Evolutionary conservation across 2,797 vertebrate species (phyloP).

Genomic region (Botia almorhae): DNA sequence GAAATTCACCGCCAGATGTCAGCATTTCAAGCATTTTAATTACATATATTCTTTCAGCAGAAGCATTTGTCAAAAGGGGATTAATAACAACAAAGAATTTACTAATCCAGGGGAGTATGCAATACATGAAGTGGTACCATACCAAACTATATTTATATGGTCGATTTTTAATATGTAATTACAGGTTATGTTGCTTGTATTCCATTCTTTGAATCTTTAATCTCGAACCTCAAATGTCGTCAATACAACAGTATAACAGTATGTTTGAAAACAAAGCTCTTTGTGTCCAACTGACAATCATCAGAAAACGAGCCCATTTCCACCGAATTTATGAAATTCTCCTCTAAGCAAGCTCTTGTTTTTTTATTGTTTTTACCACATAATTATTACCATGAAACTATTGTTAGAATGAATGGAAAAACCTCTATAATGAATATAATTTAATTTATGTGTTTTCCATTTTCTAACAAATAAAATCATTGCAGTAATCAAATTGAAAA

Average conservation of each 20-base stretch:
- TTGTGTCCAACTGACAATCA: background rate
- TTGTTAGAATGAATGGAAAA: background rate
- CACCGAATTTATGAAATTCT: background rate
- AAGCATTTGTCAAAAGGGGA: background rate
- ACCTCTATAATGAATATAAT: background rate
- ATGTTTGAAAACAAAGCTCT: background rate
- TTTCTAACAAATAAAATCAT: background rate
- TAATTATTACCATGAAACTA: background rate
- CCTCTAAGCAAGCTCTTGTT: background rate
- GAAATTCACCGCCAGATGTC: slow-evolving; percentile 30
- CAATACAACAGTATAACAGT: too few species aligned
- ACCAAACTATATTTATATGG: background rate
- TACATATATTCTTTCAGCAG: background rate
- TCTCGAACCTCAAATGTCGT: background rate
- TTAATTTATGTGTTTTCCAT: background rate
- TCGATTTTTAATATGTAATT: too few species aligned
- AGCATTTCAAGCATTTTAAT: background rate
- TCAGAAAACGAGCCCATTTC: background rate
- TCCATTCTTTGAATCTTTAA: background rate
- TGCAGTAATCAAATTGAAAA: background rate
- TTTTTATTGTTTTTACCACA: background rate
- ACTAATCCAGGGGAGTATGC: background rate
- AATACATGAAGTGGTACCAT: background rate
- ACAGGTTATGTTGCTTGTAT: background rate
- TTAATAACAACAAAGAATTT: background rate